Evolutionary conservation across 2,113 vertebrate species (phyloP), one percentile per base, ranked within the genome.

Genomic region (Acanthochromis polyacanthus): DNA sequence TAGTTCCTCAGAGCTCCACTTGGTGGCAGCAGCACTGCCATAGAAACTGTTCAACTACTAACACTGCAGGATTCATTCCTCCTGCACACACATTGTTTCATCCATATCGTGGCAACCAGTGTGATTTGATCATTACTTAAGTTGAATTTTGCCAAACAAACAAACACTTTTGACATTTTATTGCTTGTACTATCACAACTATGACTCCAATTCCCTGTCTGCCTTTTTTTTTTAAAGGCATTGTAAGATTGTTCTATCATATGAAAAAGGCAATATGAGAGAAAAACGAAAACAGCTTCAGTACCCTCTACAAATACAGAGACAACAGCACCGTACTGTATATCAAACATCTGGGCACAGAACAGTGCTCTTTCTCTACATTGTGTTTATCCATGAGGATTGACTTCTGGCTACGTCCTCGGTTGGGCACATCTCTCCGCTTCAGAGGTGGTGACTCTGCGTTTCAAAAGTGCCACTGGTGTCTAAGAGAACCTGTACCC

Each of bases 1-100:
- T 16, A 84, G 50, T 92, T 83, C 90, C 85, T 46, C 81, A 50
- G 36, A 83, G 62, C 23, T 55, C 93, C 93, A 93, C 93, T 92
- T 81, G 92, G 88, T 90, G 92, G 93, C 93, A 92, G 90, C 91
- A 93, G 56, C 88, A 91, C 73, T 68, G 88, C 78, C 92, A 91
- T 61, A 80, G 71, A 89, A 23, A 62, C 56, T 57, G 62, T 60
- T 73, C 82, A 82, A 38, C 36, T 72, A 74, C 82, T 60, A 73
- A 55, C 73, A 78, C 87, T 85, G 78, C 88, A 87, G 61, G 73
- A 67, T 53, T 75, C 58, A 36, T 60, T 80, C 66, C 70, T 84
- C 61, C 59, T 56, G 67, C 81, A 70, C 59, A 58, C 28, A 53
- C 62, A 68, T 60, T 69, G 73, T 78, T 75, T 80, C 56, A 71